A percentile compares a stretch with the other conserved stretches of the same genome.
Conservation (phyloP, 2,797 vertebrate species). For the Poeciliopsis gracilis region DNA sequence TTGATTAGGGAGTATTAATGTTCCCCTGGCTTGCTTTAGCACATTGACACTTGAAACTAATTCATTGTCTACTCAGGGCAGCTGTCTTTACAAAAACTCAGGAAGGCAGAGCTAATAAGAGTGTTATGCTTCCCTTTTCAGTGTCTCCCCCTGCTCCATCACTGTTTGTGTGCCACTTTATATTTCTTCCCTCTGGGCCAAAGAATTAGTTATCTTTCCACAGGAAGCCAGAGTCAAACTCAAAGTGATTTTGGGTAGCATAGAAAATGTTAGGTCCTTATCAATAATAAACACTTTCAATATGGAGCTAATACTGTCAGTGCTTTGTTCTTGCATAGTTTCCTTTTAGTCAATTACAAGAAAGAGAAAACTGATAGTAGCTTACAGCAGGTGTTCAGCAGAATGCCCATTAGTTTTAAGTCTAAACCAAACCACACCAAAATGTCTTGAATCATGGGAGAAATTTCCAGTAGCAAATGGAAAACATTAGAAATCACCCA, state of each 20-base stretch:
- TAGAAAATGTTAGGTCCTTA: constrained; percentile 58
- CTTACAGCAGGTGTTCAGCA: constrained; percentile 53
- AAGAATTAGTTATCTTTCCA: constrained; percentile 63
- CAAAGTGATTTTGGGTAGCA: constrained; percentile 53
- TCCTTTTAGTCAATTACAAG: constrained; percentile 42
- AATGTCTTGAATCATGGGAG: constrained; percentile 28
- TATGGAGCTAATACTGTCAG: constrained; percentile 53
- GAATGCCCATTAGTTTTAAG: constrained; percentile 36
- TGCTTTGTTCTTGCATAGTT: constrained; percentile 53
- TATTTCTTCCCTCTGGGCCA: constrained; percentile 60
- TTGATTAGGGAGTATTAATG: constrained; percentile 80
- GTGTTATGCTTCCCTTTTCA: constrained; percentile 56
- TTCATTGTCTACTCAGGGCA: constrained; percentile 76
- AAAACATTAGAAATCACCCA: constrained; percentile 36
- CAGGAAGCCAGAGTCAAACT: constrained; percentile 67
- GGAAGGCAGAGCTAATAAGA: constrained; percentile 74
- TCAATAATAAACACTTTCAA: constrained; percentile 55
- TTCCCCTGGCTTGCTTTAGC: constrained; percentile 73
- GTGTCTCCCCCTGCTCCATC: constrained; percentile 49
- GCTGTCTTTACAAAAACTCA: constrained; percentile 77
- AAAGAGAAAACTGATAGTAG: constrained; percentile 34
- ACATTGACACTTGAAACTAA: constrained; percentile 79
- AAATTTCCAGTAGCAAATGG: constrained; percentile 36
- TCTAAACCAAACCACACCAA: constrained; percentile 44
- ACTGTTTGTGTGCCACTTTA: constrained; percentile 63